A percentile compares a stretch with the other conserved stretches of the same genome.
phyloP scores from a whole-genome alignment of 2,113 vertebrate species.

The Sterna hirundo region DNA sequence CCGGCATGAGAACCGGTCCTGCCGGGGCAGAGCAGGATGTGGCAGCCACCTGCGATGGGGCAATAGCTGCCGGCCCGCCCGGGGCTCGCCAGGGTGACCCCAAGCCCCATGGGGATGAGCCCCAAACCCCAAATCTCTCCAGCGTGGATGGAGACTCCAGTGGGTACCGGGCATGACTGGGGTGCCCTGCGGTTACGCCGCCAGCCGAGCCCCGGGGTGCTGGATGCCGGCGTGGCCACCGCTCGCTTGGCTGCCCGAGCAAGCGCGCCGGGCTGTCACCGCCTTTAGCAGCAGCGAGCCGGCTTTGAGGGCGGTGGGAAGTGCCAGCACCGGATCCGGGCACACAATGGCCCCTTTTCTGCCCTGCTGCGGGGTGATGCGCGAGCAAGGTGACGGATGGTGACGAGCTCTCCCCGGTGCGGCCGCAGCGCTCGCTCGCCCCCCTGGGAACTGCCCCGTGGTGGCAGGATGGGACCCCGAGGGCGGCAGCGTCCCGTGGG shows the following conservation, averaged over 20 bases:
- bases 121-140: not conserved
- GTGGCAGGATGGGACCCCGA: not conserved
- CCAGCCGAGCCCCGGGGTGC: accelerated
- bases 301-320: not conserved
- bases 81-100: not conserved
- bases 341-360: not conserved
- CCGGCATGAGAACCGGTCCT: accelerated
- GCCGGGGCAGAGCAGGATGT: not conserved
- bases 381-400: not conserved
- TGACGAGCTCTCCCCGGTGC: not conserved
- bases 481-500: not conserved
- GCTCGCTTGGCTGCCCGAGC: not conserved
- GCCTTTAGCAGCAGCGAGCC: not conserved
- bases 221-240: accelerated
- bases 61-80: not conserved
- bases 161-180: accelerated
- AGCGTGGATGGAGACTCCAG: accelerated
- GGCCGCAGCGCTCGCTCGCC: accelerated
- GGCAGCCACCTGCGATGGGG: not conserved
- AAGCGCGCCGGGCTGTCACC: accelerated
- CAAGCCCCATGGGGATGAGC: not conserved
- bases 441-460: not conserved
- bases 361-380: not conserved
- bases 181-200: accelerated
- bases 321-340: not conserved